Evolutionary conservation across 2,113 vertebrate genomes (phyloP).

Genomic region (Muscicapa adusta): DNA sequence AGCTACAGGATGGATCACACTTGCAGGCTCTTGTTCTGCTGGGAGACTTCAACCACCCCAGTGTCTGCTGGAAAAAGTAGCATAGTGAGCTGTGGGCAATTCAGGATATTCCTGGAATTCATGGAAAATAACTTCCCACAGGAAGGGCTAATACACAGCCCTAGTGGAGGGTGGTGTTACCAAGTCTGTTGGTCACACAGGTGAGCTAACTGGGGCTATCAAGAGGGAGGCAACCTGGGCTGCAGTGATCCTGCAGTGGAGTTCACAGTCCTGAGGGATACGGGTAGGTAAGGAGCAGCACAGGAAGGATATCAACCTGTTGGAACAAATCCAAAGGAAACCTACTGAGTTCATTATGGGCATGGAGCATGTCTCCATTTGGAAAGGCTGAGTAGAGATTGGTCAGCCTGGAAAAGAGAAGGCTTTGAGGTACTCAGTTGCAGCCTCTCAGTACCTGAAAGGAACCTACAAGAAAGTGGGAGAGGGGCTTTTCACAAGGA

Average conservation of each 20-base stretch:
- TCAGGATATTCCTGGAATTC: too few relatives aligned
- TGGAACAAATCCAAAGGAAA: background rate
- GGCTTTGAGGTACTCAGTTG: background rate
- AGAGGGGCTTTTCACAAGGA: background rate
- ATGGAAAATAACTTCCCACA: background rate
- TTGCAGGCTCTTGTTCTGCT: fast-evolving
- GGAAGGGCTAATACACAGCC: background rate
- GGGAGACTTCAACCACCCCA: too few relatives aligned
- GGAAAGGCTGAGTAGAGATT: background rate
- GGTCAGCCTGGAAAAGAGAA: background rate
- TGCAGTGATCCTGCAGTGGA: background rate
- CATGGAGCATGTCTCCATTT: background rate
- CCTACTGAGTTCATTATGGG: background rate
- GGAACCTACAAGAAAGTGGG: background rate
- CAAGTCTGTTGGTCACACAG: background rate
- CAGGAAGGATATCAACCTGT: fast-evolving
- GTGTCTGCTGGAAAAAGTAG: too few relatives aligned
- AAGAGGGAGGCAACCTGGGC: background rate
- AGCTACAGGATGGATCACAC: too few relatives aligned
- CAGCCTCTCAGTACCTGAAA: background rate
- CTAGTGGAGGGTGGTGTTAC: background rate
- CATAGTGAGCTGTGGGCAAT: too few relatives aligned
- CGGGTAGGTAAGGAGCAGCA: background rate
- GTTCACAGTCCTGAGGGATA: background rate
- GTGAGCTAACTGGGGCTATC: background rate